Base-by-base conservation (phyloP, 2,888 invertebrate species). In the Euzophera pinguis region DNA sequence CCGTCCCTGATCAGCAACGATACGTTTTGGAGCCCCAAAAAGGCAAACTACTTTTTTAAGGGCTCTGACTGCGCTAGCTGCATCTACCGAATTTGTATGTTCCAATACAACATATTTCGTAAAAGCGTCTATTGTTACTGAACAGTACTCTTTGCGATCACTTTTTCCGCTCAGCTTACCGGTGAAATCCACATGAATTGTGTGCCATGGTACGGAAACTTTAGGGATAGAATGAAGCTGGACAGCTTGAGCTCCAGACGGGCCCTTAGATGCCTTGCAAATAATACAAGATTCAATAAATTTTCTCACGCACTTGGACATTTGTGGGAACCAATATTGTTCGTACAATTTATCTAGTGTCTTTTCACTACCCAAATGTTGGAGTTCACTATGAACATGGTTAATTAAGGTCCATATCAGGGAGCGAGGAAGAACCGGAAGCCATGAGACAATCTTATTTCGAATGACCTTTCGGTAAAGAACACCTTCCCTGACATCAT, bases 111-210 rank as follows among this genome's bases (percentile, higher is more conserved):
- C 14, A 17, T 17, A 67, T 42, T 68, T 69, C 0, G 63, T 67
- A 41, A 69, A 71, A 0, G 52, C 56, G 16, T 72, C 69, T 0
- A 69, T 64, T 0, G 63, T 57, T 1, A 67, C 68, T 0, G 59
- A 63, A 1, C 10, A 41, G 32, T 71, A 69, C 35, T 71, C 64
- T 35, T 67, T 67, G 1, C 50, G 32, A 8, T 67, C 61, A 17
- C 63, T 67, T 22, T 69, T 73, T 0, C 65, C 68, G 16, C 65
- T 67, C 0, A 73, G 53, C 16, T 67, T 67, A 0, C 69, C 69
- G 0, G 62, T 61, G 0, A 63, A 6, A 13, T 69, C 69, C 3
- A 69, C 52, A 38, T 71, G 67, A 1, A 72, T 43, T 0, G 69
- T 70, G 12, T 71, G 67, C 67, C 65, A 71, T 0, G 69, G 63